Evolutionary conservation across 1,140 invertebrate species (phyloP), one percentile per base, ranked within the genome.

Genomic region (Lordiphosa collinella): DNA sequence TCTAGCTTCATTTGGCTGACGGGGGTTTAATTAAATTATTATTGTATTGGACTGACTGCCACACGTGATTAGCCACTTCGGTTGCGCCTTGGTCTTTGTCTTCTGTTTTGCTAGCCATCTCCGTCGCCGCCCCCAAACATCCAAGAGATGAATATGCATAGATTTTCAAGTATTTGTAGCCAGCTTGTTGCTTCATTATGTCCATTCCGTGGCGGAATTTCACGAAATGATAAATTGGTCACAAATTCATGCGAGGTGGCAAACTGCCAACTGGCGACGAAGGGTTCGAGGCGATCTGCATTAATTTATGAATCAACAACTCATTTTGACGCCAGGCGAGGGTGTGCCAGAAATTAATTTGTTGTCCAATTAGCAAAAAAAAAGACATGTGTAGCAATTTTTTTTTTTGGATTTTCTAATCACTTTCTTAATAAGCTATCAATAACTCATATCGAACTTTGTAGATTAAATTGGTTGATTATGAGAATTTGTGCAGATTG

Each of bases 261-360:
- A 84, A 72, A 84, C 59, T 66, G 78, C 78, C 78, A 84, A 78
- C 59, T 56, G 41, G 38, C 46, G 36, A 60, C 53, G 65, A 55
- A 51, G 54, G 51, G 64, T 54, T 34, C 54, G 52, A 59, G 22
- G 36, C 59, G 46, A 55, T 84, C 54, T 68, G 67, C 78, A 84
- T 82, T 61, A 72, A 84, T 84, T 84, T 78, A 62, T 78, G 68
- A 69, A 82, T 84, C 67, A 84, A 82, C 78, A 82, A 78, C 78
- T 82, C 72, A 84, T 68, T 84, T 76, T 60, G 65, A 68, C 66
- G 66, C 66, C 66, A 16, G 66, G 60, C 76, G 62, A 58, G 62
- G 63, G 64, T 10, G 62, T 51, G 71, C 66, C 66, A 78, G 61
- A 78, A 68, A 84, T 84, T 78, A 84, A 84, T 84, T 76, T 65